Conservation (phyloP, 2,113 vertebrate genomes). For the Dunckerocampus dactyliophorus region DNA sequence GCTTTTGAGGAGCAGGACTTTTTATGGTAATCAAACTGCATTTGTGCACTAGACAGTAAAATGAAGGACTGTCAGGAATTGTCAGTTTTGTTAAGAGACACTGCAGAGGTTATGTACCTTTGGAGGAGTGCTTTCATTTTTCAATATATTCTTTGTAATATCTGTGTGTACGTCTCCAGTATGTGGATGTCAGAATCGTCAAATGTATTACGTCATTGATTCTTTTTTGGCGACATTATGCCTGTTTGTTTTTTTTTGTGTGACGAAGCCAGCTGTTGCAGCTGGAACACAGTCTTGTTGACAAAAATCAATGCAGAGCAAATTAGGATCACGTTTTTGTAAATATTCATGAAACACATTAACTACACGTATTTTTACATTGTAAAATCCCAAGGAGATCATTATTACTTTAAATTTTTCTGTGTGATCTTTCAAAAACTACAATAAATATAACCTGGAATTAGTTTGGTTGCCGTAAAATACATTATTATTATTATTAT, state of each 20-base stretch:
- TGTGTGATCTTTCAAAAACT: constrained; percentile 25
- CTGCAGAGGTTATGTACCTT: too few species aligned
- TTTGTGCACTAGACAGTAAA: too few species aligned
- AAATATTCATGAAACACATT: constrained; percentile 31
- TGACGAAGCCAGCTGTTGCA: constrained; percentile 63
- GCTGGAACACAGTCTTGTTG: constrained; percentile 41
- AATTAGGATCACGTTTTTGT: constrained; percentile 16
- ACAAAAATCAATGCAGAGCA: constrained; percentile 11
- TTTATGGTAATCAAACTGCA: too few species aligned
- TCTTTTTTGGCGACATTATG: constrained; percentile 54
- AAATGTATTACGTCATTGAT: too few species aligned
- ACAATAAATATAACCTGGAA: constrained; percentile 28
- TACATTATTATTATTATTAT: constrained; percentile 66
- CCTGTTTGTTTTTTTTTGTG: constrained; percentile 36
- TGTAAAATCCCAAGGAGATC: constrained; percentile 4
- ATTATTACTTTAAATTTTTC: constrained; percentile 2
- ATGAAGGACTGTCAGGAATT: too few species aligned
- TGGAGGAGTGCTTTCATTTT: constrained; percentile 11
- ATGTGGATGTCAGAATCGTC: background rate
- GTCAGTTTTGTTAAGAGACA: too few species aligned
- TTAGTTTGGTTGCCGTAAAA: constrained; percentile 30
- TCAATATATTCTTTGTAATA: constrained; percentile 24
- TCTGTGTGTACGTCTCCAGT: constrained; percentile 30
- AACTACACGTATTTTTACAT: constrained; percentile 23
- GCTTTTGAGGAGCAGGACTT: too few species aligned